Conservation (phyloP, 1,140 invertebrate species). For the Chlorops oryzae region DNA sequence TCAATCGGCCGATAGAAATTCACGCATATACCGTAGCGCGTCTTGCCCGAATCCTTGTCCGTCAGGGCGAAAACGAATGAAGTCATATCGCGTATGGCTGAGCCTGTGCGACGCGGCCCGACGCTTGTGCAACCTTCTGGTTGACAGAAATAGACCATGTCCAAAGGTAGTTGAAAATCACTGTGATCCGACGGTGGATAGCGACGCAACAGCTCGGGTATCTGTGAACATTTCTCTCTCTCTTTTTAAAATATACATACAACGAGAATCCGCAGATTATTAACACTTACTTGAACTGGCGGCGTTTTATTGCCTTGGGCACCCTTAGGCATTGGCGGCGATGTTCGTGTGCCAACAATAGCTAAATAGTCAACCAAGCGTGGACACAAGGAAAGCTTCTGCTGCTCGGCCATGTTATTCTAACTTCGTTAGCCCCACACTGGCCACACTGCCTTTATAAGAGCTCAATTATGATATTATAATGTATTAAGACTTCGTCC, state of each 20-base stretch:
- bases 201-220: constrained; percentile 85
- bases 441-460: too few relatives aligned
- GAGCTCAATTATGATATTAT: too few relatives aligned
- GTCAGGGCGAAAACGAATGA: constrained; percentile 98
- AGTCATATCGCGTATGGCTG: constrained; percentile 76
- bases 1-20: constrained; percentile 95
- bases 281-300: constrained; percentile 66
- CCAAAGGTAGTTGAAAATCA: constrained; percentile 93
- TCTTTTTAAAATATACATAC: background rate
- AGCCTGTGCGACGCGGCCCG: constrained; percentile 70
- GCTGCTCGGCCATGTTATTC: constrained; percentile 50
- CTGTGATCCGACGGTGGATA: constrained; percentile 96
- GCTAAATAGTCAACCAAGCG: constrained; percentile 91
- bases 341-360: constrained; percentile 82
- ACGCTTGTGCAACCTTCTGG: constrained; percentile 95
- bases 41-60: constrained; percentile 94
- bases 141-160: constrained; percentile 99
- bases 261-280: background rate
- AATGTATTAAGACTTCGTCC: too few relatives aligned
- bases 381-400: constrained; percentile 75
- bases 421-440: too few relatives aligned
- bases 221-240: constrained; percentile 54
- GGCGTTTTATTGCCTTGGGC: constrained; percentile 55
- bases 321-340: constrained; percentile 56
- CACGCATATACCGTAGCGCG: constrained; percentile 91